A percentile compares a stretch with the other conserved stretches of the same genome.
These are phyloP conservation scores for Lithodes maja DNA, from an alignment of 2,888 invertebrate genomes.

Conservation along the genomic window DNA sequence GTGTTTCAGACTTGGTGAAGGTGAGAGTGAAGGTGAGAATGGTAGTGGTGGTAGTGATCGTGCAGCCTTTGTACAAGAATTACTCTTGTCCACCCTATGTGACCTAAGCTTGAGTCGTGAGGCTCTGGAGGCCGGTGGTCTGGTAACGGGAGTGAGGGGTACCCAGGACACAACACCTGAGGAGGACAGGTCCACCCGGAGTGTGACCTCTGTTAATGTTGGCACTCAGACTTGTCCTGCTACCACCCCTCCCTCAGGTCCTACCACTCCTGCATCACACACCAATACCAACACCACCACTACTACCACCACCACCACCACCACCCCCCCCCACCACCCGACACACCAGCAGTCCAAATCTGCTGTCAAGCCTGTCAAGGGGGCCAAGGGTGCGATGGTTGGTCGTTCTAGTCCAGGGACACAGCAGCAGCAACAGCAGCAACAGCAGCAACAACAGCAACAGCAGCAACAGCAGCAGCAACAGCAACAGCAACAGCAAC, in stretches of 20 bases:
- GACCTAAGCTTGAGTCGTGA: slow-evolving; percentile 49
- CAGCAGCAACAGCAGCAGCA: slow-evolving; percentile 48
- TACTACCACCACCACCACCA: slow-evolving; percentile 2
- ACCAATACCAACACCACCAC: neutral
- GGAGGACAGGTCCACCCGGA: neutral
- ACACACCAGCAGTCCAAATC: slow-evolving; percentile 48
- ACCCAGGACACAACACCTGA: neutral
- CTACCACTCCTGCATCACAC: slow-evolving; percentile 40
- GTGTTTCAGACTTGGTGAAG: slow-evolving; percentile 56
- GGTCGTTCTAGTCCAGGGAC: slow-evolving; percentile 67
- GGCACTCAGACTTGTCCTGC: slow-evolving; percentile 55
- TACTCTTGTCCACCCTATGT: slow-evolving; percentile 65
- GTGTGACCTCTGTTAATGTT: slow-evolving; percentile 44
- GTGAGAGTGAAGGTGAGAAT: slow-evolving; percentile 57
- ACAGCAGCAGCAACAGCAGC: slow-evolving; percentile 57
- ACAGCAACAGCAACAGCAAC: slow-evolving; percentile 62
- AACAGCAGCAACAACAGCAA: slow-evolving; percentile 62
- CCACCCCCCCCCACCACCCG: slow-evolving; percentile 54
- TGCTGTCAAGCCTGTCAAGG: slow-evolving; percentile 49
- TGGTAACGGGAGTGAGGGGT: slow-evolving; percentile 18
- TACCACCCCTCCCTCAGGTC: slow-evolving; percentile 20
- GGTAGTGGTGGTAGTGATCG: slow-evolving; percentile 60
- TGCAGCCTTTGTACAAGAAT: slow-evolving; percentile 67
- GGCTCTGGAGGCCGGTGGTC: slow-evolving; percentile 24
- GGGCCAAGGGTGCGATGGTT: slow-evolving; percentile 59